Percentiles rank a stretch among this genome's conserved stretches.
phyloP scores from a whole-genome alignment of 1,140 invertebrate species.

The Aethina tumida region DNA sequence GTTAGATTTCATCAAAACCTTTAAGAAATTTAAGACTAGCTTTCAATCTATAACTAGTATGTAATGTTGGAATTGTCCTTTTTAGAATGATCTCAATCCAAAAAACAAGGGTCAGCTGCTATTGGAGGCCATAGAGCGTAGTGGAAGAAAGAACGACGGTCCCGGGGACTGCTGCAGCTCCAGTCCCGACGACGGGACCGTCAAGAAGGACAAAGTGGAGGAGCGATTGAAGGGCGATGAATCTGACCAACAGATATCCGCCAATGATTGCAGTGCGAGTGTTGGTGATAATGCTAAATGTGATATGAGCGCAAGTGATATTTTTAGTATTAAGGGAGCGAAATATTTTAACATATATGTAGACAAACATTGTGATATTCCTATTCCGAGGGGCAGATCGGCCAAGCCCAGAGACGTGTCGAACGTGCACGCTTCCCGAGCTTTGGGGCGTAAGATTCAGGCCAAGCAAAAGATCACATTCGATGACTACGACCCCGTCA shows the following conservation, averaged over 20 bases:
- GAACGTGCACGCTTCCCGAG: constrained; percentile 15
- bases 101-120: constrained; percentile 42
- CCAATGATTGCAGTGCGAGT: constrained; percentile 15
- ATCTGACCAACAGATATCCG: constrained; percentile 9
- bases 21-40: too few relatives aligned
- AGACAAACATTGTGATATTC: constrained; percentile 32
- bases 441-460: constrained; percentile 6
- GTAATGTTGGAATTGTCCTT: neutral
- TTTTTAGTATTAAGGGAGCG: constrained; percentile 29
- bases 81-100: constrained; percentile 27
- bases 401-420: constrained; percentile 22
- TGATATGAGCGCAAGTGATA: constrained; percentile 34
- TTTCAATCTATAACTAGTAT: too few relatives aligned
- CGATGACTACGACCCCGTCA: constrained; percentile 14
- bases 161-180: too few relatives aligned
- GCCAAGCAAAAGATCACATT: constrained; percentile 24
- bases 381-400: constrained; percentile 15
- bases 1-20: too few relatives aligned
- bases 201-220: too few relatives aligned
- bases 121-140: constrained; percentile 42
- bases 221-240: too few relatives aligned
- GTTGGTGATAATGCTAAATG: constrained; percentile 29
- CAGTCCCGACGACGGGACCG: too few relatives aligned
- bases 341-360: constrained; percentile 26
- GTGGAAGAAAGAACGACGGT: constrained; percentile 19